Conservation (phyloP, 2,113 vertebrate genomes). For the Rallus limicola region DNA sequence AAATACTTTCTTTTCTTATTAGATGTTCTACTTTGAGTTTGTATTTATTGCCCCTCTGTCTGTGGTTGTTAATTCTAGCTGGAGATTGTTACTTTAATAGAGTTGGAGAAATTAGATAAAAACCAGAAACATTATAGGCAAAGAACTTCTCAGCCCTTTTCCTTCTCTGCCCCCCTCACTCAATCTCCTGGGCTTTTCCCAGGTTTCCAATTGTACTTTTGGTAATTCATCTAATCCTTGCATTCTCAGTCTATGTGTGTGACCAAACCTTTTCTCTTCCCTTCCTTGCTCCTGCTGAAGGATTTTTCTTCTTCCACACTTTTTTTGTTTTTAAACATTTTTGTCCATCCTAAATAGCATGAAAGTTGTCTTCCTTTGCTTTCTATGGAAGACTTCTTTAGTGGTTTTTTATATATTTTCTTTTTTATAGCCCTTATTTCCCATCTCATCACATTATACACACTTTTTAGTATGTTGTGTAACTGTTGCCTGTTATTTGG, state of each 20-base stretch:
- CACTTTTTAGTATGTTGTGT: background rate
- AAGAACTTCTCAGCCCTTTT: background rate
- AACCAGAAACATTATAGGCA: background rate
- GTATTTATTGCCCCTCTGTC: constrained; percentile 13
- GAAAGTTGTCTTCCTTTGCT: background rate
- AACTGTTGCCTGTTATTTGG: background rate
- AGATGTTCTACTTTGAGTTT: background rate
- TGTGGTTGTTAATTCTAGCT: constrained; percentile 19
- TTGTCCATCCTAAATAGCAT: background rate
- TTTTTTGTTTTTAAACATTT: background rate
- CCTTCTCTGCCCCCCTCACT: background rate
- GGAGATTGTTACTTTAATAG: background rate
- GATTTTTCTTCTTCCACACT: background rate
- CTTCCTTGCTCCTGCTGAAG: background rate
- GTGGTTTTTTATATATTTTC: background rate
- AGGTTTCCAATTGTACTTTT: background rate
- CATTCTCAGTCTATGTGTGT: background rate
- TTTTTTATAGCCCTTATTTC: background rate
- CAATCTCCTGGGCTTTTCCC: background rate
- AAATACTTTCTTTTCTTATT: constrained; percentile 33
- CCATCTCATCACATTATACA: background rate
- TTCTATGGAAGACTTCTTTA: background rate
- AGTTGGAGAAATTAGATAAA: background rate
- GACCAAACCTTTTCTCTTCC: background rate
- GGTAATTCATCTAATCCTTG: background rate